Conservation (phyloP, 2,888 invertebrate genomes). For the Stenichneumon culpator region DNA sequence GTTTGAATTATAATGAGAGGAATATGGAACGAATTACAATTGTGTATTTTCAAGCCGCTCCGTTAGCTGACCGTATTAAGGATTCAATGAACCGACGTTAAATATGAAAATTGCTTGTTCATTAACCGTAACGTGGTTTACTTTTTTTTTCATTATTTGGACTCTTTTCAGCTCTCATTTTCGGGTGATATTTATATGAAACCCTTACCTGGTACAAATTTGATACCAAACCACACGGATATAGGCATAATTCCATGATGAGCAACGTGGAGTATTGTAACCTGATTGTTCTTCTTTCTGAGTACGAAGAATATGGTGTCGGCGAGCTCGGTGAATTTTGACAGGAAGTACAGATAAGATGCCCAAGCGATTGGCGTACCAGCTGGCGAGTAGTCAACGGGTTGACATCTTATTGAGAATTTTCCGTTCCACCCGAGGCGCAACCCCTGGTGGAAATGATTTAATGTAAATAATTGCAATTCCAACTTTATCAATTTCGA, state of each 20-base stretch:
- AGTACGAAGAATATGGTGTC: conserved; percentile 98
- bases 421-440: conserved; percentile 90
- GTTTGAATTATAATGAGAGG: too few relatives aligned
- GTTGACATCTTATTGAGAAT: conserved; percentile 92
- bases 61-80: too few relatives aligned
- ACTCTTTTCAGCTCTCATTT: not conserved
- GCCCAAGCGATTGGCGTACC: conserved; percentile 92
- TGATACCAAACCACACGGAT: conserved; percentile 96
- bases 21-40: too few relatives aligned
- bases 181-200: too few relatives aligned
- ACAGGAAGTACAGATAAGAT: conserved; percentile 98
- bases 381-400: conserved; percentile 92
- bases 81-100: too few relatives aligned
- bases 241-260: conserved; percentile 98
- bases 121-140: not conserved
- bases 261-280: conserved; percentile 84
- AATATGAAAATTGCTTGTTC: not conserved
- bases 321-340: conserved; percentile 97
- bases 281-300: conserved; percentile 96
- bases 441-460: conserved; percentile 84
- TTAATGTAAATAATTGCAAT: conserved; percentile 2
- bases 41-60: too few relatives aligned
- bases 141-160: not conserved
- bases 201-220: conserved; percentile 93
- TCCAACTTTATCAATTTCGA: not conserved